phyloP scores from a whole-genome alignment of 2,888 invertebrate species.

The Eupithecia pulchellata region DNA sequence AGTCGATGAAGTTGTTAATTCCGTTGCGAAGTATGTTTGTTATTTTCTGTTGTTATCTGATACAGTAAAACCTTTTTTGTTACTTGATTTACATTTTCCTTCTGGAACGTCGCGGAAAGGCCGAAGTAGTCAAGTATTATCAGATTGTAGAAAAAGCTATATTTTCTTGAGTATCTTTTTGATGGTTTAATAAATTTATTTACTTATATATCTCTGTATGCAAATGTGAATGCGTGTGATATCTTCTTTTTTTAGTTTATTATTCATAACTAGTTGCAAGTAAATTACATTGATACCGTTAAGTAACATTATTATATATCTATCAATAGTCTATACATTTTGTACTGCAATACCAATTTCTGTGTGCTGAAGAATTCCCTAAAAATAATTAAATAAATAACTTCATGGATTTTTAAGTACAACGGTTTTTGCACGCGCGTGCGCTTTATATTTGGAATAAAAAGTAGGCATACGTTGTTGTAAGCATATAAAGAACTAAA shows the following conservation, averaged over 20 bases:
- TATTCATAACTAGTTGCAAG: too few species aligned
- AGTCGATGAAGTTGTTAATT: constrained; percentile 36
- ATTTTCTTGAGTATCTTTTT: neutral
- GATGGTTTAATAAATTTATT: neutral
- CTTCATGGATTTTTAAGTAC: too few species aligned
- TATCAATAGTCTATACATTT: too few species aligned
- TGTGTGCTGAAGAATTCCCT: too few species aligned
- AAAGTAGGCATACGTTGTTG: neutral
- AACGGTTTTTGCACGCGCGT: neutral
- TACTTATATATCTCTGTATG: too few species aligned
- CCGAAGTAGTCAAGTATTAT: neutral
- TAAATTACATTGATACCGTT: too few species aligned
- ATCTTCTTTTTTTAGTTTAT: too few species aligned
- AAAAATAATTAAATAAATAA: too few species aligned
- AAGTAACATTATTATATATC: too few species aligned
- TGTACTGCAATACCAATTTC: too few species aligned
- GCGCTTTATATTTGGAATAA: neutral
- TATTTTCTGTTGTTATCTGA: constrained; percentile 29
- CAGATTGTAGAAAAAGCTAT: neutral
- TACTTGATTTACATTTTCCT: constrained; percentile 31
- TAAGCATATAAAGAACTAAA: neutral
- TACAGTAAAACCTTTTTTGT: constrained; percentile 32
- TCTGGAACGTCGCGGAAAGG: constrained; percentile 13
- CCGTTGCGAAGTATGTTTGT: constrained; percentile 27
- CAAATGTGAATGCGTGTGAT: too few species aligned